A percentile compares a stretch with the other conserved stretches of the same genome.
Conservation (phyloP, 2,888 invertebrate genomes). For the Drosophila testacea region DNA sequence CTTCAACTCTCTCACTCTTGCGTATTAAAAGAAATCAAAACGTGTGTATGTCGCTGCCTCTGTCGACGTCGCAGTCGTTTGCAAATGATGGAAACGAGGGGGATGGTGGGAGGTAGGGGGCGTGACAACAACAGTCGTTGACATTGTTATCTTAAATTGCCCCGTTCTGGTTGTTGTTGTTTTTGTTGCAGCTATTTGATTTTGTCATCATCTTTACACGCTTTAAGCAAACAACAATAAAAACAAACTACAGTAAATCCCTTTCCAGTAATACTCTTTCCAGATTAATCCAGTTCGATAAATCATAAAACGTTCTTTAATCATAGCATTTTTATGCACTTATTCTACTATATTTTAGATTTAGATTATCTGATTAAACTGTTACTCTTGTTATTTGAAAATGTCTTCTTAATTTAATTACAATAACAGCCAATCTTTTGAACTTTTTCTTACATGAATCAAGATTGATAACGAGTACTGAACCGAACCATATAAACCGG, state of each 20-base stretch:
- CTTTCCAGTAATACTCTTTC: constrained; percentile 31
- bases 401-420: too few species aligned
- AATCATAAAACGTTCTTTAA: not conserved
- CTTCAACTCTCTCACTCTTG: constrained; percentile 13
- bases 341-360: not conserved
- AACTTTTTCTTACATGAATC: too few species aligned
- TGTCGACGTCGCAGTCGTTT: constrained; percentile 4
- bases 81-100: not conserved
- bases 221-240: constrained; percentile 26
- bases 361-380: not conserved
- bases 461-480: too few species aligned
- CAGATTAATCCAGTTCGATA: not conserved
- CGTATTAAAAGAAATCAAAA: constrained; percentile 48
- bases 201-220: constrained; percentile 58
- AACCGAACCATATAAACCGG: too few species aligned
- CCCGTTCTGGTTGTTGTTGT: constrained; percentile 42
- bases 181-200: constrained; percentile 46
- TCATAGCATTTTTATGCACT: not conserved
- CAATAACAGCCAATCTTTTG: too few species aligned
- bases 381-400: too few species aligned
- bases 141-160: constrained; percentile 77
- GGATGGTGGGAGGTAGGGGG: not conserved
- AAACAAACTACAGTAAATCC: not conserved
- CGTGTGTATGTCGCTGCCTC: constrained; percentile 38
- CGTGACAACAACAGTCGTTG: constrained; percentile 59